phyloP scores from a whole-genome alignment of 2,797 vertebrate genomes.

The Schizopygopsis pylzovi region DNA sequence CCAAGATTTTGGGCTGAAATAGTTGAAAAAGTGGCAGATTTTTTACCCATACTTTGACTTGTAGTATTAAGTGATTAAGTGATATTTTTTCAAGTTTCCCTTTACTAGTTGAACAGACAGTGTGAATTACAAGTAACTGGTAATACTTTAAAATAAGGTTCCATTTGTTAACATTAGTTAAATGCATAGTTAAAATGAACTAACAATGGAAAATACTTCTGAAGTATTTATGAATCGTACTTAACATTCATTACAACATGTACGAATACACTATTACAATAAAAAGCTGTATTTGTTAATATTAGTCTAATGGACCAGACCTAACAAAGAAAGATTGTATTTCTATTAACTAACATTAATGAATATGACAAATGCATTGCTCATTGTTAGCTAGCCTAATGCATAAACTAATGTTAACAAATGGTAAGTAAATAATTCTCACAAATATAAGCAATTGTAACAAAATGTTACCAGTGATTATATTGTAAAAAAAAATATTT shows the following conservation, averaged over 20 bases:
- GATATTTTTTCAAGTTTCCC: neutral
- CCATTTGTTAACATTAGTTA: neutral
- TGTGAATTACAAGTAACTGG: neutral
- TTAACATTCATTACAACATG: neutral
- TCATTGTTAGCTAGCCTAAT: neutral
- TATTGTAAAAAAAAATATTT: neutral
- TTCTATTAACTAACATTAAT: too few relatives aligned
- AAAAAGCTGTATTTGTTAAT: neutral
- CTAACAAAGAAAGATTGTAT: neutral
- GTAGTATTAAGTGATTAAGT: neutral
- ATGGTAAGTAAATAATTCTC: neutral
- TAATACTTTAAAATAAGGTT: neutral
- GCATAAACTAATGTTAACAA: neutral
- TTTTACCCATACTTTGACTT: conserved; percentile 85
- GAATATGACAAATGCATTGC: neutral
- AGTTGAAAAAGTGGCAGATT: conserved; percentile 87
- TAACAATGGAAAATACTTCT: neutral
- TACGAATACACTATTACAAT: neutral
- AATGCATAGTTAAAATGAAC: neutral
- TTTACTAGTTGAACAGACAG: neutral
- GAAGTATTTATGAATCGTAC: neutral
- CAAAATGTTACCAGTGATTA: neutral
- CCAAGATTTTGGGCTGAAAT: conserved; percentile 91
- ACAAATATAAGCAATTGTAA: neutral
- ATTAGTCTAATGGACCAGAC: neutral